Conservation (phyloP, 1,140 invertebrate genomes). For the Chelonus insularis region DNA sequence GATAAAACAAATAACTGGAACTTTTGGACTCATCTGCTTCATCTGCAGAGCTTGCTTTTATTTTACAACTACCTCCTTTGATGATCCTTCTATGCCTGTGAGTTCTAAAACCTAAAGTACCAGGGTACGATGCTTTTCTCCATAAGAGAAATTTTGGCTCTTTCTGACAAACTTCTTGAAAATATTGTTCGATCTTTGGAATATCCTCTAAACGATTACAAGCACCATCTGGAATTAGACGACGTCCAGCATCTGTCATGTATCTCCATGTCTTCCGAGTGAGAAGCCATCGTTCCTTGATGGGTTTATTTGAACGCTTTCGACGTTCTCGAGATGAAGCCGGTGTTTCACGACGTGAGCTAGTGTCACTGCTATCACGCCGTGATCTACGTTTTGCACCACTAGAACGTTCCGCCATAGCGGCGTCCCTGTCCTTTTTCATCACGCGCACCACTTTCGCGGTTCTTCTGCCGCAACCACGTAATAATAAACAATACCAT, state of each 20-base stretch:
- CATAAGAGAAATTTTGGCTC: constrained; percentile 79
- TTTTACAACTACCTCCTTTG: constrained; percentile 68
- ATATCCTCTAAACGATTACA: constrained; percentile 73
- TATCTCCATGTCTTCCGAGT: constrained; percentile 88
- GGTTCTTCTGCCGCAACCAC: constrained; percentile 24
- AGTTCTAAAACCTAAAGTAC: constrained; percentile 64
- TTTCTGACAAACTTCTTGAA: constrained; percentile 77
- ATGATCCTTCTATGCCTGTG: constrained; percentile 62
- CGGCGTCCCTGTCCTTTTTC: constrained; percentile 47
- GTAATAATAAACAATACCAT: not conserved
- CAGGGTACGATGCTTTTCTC: constrained; percentile 79
- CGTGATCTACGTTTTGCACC: constrained; percentile 41
- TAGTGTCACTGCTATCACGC: constrained; percentile 44
- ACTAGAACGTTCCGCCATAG: constrained; percentile 54
- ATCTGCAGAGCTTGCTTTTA: constrained; percentile 66
- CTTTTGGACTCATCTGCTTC: constrained; percentile 61
- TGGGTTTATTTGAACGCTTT: constrained; percentile 57
- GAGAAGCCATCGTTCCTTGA: constrained; percentile 80
- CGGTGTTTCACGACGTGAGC: constrained; percentile 35
- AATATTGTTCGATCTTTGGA: constrained; percentile 79
- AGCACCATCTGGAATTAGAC: constrained; percentile 76
- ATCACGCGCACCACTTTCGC: constrained; percentile 57
- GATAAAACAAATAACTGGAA: constrained; percentile 60
- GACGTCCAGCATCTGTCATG: constrained; percentile 85
- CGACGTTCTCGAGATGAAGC: constrained; percentile 49